Evolutionary conservation across 2,888 invertebrate genomes (phyloP), one percentile per base, ranked within the genome.

Genomic region (Invenusta paracnida): DNA sequence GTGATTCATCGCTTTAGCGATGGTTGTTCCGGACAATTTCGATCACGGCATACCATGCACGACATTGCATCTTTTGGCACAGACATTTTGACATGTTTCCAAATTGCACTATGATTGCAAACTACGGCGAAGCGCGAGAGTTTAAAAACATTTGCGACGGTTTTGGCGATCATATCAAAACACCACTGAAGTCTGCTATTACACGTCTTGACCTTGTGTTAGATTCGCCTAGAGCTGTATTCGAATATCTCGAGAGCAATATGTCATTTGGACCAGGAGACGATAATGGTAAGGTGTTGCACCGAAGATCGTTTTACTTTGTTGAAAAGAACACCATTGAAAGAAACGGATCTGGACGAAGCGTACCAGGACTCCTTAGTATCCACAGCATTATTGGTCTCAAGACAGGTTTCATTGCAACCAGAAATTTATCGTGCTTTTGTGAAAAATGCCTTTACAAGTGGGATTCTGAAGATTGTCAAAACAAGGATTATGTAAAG

Each of bases 1-100:
- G 73, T 73, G 73, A 23, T 73, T 73, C 73, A 73, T 73, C 73
- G 73, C 27, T 73, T 73, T 23, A 73, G 73, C 48, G 48, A 48
- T 48, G 48, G 48, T 17, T 48, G 48, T 48, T 48, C 48, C 48
- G 48, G 48, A 48, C 48, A 48, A 17, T 48, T 48, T 48, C 48
- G 48, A 48, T 48, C 48, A 17, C 48, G 48, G 48, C 48, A 48
- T 48, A 48, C 48, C 17, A 48, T 48, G 48, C 48, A 48, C 48
- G 48, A 48, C 48, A 48, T 48, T 48, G 48, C 48, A 48, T 48
- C 48, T 48, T 48, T 48, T 48, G 48, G 48, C 48, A 48, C 48
- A 17, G 48, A 48, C 5, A 48, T 48, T 48, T 17, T 48, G 17
- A 48, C 48, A 48, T 48, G 17, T 48, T 48, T 48, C 48, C 48